Base-by-base conservation (phyloP, 2,888 invertebrate genomes). In the Anthoptus insignis region DNA sequence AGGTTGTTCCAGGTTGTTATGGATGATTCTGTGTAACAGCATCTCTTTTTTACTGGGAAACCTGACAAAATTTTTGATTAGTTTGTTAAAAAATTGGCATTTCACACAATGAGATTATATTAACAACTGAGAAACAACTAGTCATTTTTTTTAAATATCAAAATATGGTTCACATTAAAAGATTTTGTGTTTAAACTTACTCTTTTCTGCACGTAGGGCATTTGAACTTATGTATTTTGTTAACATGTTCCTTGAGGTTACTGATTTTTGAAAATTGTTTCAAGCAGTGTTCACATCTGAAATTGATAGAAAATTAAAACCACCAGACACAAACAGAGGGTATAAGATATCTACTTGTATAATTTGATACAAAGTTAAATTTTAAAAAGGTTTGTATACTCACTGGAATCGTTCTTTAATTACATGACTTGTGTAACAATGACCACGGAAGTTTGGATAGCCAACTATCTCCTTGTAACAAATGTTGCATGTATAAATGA, bases 371-470 rank as follows among this genome's bases (percentile, higher is more conserved):
- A 49, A 22, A 3, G n/a, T 16, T 11, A 29, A 53, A 8, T 21
- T 13, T n/a, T 32, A 45, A 32, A 9, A n/a, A 13, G 7, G 3
- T 5, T 37, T 24, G 11, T 37, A 54, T 61, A 81, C 93, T 89
- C 74, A 94, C 95, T 89, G 93, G 77, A 91, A 94, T 82, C 92
- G 88, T 59, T 94, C 89, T 77, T 94, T 94, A 19, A 89, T 89
- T 45, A 94, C 93, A 78, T 95, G 95, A 11, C 83, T 82, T 53
- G 79, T 79, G 78, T 95, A 95, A 81, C 95, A 95, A 81, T 95
- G 95, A 27, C 94, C 94, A 60, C 94, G 87, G 82, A 95, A 95
- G 64, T 93, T 94, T 2, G 93, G 89, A 78, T 95, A 95, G 59
- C 91, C 91, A 34, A 86, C 82, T 67, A 94, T 88, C 67, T 94